These are phyloP conservation scores for Trogon melanurus DNA, from an alignment of 2,113 vertebrate genomes.

Conservation along the genomic window DNA sequence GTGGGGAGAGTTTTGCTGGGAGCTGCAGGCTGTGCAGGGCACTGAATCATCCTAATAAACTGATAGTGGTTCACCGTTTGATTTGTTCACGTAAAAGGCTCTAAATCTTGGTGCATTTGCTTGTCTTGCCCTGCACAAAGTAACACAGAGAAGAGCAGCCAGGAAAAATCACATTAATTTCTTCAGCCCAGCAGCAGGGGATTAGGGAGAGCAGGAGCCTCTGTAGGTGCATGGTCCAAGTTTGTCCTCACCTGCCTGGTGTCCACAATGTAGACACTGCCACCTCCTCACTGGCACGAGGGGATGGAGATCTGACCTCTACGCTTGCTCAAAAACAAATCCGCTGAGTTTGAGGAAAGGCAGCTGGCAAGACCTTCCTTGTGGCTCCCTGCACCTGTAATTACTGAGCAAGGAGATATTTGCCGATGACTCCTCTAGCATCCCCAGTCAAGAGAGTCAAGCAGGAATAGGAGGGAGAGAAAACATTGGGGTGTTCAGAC, in stretches of 20 bases:
- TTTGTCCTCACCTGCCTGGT: background rate
- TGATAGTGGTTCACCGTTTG: background rate
- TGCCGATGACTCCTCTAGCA: background rate
- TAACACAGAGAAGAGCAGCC: background rate
- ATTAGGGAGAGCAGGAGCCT: background rate
- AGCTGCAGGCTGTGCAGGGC: background rate
- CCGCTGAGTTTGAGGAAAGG: background rate
- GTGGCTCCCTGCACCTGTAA: background rate
- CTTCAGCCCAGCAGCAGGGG: background rate
- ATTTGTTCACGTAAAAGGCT: background rate
- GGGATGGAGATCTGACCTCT: background rate
- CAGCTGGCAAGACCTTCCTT: background rate
- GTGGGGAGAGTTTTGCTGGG: background rate
- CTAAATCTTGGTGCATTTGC: background rate
- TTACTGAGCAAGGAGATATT: background rate
- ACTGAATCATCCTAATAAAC: slow-evolving; percentile 15
- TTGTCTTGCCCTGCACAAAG: background rate
- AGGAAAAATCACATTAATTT: background rate
- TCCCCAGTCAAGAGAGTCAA: background rate
- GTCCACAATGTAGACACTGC: background rate
- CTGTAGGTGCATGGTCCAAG: background rate
- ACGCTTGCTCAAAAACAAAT: background rate
- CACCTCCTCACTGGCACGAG: background rate
- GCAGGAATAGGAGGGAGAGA: too few species aligned
- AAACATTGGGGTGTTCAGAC: background rate